A percentile compares a stretch with the other conserved stretches of the same genome.
These are phyloP conservation scores for Indicator maculatus DNA, from an alignment of 2,113 vertebrate genomes.

Conservation along the genomic window DNA sequence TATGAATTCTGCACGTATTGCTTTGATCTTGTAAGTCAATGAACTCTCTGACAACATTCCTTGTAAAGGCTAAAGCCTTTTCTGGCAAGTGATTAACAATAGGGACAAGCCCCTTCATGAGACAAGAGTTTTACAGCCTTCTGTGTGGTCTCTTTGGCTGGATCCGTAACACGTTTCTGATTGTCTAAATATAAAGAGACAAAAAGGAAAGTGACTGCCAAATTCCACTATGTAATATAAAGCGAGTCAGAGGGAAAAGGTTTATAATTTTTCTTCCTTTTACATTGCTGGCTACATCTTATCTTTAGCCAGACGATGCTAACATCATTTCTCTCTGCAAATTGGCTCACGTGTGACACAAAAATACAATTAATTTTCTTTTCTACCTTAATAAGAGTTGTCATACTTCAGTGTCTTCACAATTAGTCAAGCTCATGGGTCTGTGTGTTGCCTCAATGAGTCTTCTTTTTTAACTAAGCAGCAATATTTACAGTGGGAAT, in stretches of 20 bases:
- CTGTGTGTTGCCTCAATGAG: background rate
- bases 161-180: conserved; percentile 9
- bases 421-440: background rate
- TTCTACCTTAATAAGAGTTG: background rate
- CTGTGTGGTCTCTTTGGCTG: conserved; percentile 31
- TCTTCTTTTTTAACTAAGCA: background rate
- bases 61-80: conserved; percentile 2
- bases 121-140: background rate
- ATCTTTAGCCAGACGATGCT: conserved; percentile 33
- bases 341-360: background rate
- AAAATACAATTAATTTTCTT: background rate
- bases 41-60: conserved; percentile 7
- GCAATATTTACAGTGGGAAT: background rate
- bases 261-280: conserved; percentile 49
- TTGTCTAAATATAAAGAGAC: conserved; percentile 32
- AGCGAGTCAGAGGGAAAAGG: background rate
- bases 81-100: background rate
- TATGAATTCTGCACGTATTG: background rate
- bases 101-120: background rate
- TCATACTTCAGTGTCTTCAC: background rate
- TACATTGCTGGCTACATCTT: background rate
- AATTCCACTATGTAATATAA: background rate
- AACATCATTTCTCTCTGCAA: conserved; percentile 17
- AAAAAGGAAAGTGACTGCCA: conserved; percentile 28
- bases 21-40: background rate